Evolutionary conservation across 2,888 invertebrate genomes (phyloP), one percentile per base, ranked within the genome.

Genomic region (Bellardia bayeri): DNA sequence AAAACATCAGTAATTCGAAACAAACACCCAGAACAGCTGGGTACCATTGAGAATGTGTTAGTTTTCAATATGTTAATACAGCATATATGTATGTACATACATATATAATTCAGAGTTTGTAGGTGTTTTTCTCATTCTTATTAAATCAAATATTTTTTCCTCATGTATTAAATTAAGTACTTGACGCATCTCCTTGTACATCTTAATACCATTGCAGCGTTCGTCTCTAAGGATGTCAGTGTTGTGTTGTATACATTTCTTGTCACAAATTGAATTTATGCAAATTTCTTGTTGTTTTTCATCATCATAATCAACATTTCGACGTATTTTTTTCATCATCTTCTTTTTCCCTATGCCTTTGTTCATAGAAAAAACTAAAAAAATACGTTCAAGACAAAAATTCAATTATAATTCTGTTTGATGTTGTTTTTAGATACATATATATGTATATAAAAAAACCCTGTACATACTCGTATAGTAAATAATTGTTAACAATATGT

Each of bases 111-210:
- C 23, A 42, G 45, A 37, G 30, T 13, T 37, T 51, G 49, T 61
- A 11, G 23, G 8, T 79, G 61, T 45, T 63, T 71, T 16, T 51
- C 11, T 51, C 13, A 9, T 72, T 78, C 68, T 82, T 72, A 74
- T 82, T 56, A 78, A 79, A 86, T 68, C 72, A 51, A 49, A 68
- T 16, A 61, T 69, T 61, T 66, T 72, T 74, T 63, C 51, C 45
- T 61, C 45, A 14, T 80, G 69, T 82, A 69, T 81, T 69, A 64
- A 82, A 86, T 82, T 82, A 79, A 74, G 82, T 74, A 72, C 86
- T 74, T 74, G 63, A 56, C 56, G 72, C 81, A 74, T 82, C 81
- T 74, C 45, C 56, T 82, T 74, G 81, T 37, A 33, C 56, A 74
- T 56, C 33, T 66, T 16, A 13, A 45, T 78, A 6, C 23, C 66